Percentiles rank a stretch among this genome's conserved stretches.
Conservation (phyloP, 2,888 invertebrate species). For the Argyra leucocephala region DNA sequence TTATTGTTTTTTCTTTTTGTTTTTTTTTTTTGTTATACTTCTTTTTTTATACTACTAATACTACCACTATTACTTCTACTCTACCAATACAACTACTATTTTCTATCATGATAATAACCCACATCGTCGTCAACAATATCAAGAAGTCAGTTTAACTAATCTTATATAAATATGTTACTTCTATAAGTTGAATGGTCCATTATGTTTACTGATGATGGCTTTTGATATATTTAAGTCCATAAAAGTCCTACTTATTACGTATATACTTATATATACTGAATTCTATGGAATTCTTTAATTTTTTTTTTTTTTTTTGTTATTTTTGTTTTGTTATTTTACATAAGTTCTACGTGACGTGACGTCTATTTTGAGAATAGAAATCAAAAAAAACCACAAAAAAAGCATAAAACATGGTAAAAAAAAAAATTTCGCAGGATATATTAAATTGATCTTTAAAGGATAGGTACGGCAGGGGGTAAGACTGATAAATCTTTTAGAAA, state of each 20-base stretch:
- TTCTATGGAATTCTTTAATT: no score
- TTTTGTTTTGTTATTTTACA: neutral
- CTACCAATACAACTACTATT: neutral
- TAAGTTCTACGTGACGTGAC: neutral
- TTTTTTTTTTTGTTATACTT: neutral
- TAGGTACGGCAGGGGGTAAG: neutral
- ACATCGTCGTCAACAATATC: neutral
- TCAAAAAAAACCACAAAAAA: no score
- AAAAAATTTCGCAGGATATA: no score
- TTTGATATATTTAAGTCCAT: neutral
- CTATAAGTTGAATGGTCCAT: neutral
- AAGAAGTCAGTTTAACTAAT: neutral
- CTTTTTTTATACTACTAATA: neutral
- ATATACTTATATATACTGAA: neutral
- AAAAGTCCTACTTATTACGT: neutral
- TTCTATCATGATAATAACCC: neutral
- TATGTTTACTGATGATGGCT: constrained; percentile 1
- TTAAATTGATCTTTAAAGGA: no score
- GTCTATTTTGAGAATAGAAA: neutral
- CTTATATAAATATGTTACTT: neutral
- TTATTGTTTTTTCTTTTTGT: no score
- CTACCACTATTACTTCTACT: neutral
- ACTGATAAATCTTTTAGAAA: no score
- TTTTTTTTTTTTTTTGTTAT: neutral
- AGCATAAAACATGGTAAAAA: no score